These are phyloP conservation scores for Cataglyphis altisquamis DNA, from an alignment of 2,888 invertebrate species.

Conservation along the genomic window DNA sequence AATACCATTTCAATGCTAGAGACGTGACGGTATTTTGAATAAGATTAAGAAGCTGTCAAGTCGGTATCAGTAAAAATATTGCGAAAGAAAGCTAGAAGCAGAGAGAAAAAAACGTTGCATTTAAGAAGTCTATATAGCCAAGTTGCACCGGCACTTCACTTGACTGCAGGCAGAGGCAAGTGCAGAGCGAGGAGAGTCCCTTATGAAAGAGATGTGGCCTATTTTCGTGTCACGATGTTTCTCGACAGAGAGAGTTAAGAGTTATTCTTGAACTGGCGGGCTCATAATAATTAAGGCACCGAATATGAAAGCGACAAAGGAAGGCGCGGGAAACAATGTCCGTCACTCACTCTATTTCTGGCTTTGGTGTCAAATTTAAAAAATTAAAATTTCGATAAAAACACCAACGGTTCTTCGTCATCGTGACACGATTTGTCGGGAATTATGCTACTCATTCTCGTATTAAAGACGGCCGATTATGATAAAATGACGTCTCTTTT, in stretches of 20 bases:
- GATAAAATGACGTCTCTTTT: constrained; percentile 7
- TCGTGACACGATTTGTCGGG: background rate
- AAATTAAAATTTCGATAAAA: constrained; percentile 22
- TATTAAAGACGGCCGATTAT: constrained; percentile 6
- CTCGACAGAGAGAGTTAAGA: constrained; percentile 65
- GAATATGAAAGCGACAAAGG: constrained; percentile 55
- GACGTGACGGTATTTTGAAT: background rate
- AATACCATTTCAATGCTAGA: constrained; percentile 19
- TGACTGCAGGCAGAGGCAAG: constrained; percentile 39
- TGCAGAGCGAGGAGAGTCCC: constrained; percentile 61
- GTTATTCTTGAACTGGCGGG: constrained; percentile 66
- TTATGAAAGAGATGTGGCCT: constrained; percentile 71
- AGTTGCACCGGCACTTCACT: constrained; percentile 16
- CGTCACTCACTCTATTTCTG: constrained; percentile 54
- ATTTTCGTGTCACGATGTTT: constrained; percentile 73
- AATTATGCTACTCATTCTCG: constrained; percentile 8
- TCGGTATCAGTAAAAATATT: constrained; percentile 37
- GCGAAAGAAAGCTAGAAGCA: background rate
- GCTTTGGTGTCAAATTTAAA: constrained; percentile 3
- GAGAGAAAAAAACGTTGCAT: background rate
- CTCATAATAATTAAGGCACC: constrained; percentile 68
- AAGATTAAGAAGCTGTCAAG: constrained; percentile 9
- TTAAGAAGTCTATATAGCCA: background rate
- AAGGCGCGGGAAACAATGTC: constrained; percentile 68
- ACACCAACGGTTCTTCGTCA: background rate